These are phyloP conservation scores for Euschistus heros DNA, from an alignment of 1,140 invertebrate species.

Conservation along the genomic window DNA sequence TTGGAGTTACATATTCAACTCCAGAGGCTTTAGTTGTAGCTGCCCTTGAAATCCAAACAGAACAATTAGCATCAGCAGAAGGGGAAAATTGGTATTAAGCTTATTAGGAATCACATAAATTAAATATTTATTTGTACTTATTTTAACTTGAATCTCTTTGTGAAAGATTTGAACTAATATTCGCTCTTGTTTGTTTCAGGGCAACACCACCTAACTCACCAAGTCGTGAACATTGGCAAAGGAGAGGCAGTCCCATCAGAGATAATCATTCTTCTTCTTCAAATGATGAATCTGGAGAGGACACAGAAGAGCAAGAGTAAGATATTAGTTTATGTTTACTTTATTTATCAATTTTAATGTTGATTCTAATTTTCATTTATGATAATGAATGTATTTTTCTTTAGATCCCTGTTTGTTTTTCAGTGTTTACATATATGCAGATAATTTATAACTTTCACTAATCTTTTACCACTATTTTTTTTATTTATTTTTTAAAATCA, in stretches of 20 bases:
- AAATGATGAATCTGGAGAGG: neutral
- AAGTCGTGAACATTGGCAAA: neutral
- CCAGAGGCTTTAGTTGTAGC: constrained; percentile 57
- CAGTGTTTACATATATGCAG: too few relatives aligned
- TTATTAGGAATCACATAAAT: neutral
- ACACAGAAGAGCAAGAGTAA: neutral
- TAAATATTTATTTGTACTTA: too few relatives aligned
- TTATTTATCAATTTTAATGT: too few relatives aligned
- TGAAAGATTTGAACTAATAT: too few relatives aligned
- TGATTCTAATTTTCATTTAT: too few relatives aligned
- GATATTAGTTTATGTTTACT: neutral
- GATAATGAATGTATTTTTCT: too few relatives aligned
- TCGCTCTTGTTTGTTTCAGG: constrained; percentile 3
- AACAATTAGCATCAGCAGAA: constrained; percentile 39
- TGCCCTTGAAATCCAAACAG: constrained; percentile 49
- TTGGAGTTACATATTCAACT: constrained; percentile 46
- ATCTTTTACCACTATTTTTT: too few relatives aligned
- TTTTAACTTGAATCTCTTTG: too few relatives aligned
- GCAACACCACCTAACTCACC: constrained; percentile 20
- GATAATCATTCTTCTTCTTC: neutral
- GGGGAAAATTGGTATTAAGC: constrained; percentile 23
- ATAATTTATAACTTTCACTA: too few relatives aligned
- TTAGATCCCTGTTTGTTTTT: too few relatives aligned
- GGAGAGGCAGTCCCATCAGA: neutral
- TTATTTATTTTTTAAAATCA: too few relatives aligned